Conservation (phyloP, 2,113 vertebrate genomes). For the Dasyprocta punctata region DNA sequence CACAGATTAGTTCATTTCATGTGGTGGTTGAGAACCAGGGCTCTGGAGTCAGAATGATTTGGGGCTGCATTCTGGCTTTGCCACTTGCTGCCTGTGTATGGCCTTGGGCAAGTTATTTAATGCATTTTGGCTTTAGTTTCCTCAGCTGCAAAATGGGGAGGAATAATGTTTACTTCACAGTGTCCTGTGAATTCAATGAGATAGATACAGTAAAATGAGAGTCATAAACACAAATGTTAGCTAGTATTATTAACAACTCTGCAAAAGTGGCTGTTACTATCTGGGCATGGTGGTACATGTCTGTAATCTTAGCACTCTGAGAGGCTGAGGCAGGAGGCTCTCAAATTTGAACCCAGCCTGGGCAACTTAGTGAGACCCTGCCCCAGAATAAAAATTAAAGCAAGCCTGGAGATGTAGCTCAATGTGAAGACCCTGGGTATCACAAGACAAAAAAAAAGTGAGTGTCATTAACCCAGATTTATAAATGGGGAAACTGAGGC, state of each 20-base stretch:
- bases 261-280: background rate
- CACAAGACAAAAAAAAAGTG: background rate
- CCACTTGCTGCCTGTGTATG: background rate
- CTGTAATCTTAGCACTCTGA: background rate
- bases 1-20: conserved; percentile 24
- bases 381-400: background rate
- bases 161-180: background rate
- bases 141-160: background rate
- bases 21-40: background rate
- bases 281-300: background rate
- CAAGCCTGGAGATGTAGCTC: background rate
- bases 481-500: conserved; percentile 3
- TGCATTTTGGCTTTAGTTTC: background rate
- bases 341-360: background rate
- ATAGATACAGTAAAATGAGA: background rate
- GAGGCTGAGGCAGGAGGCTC: background rate
- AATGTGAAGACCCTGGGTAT: background rate
- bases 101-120: background rate
- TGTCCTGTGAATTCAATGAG: background rate
- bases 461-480: background rate
- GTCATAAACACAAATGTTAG: background rate
- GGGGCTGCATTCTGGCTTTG: background rate
- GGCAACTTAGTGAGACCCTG: background rate
- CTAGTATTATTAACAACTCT: background rate
- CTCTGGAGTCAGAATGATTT: background rate